Percentiles rank a stretch among this genome's conserved stretches.
phyloP scores from a whole-genome alignment of 2,888 invertebrate genomes.

The Cotesia congregata region DNA sequence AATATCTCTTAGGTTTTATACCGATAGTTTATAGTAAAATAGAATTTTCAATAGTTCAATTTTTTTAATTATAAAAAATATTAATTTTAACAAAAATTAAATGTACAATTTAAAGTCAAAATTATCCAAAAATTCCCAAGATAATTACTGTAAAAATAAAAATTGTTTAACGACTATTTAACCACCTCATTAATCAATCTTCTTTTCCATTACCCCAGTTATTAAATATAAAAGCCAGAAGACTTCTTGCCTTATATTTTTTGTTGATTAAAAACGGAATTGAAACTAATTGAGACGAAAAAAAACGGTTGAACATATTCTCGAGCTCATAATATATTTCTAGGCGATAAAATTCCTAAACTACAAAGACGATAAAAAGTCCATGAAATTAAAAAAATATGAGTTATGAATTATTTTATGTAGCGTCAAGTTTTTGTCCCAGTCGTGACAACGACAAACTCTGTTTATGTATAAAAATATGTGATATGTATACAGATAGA shows the following conservation, averaged over 20 bases:
- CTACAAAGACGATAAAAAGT: neutral
- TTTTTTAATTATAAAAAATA: too few relatives aligned
- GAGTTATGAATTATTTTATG: constrained; percentile 16
- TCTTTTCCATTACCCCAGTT: neutral
- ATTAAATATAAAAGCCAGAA: neutral
- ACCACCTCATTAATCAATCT: neutral
- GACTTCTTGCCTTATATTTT: neutral
- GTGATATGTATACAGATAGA: constrained; percentile 18
- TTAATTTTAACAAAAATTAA: too few relatives aligned
- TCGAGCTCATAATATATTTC: neutral
- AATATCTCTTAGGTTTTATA: too few relatives aligned
- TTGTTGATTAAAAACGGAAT: too few relatives aligned
- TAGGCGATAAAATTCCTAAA: neutral
- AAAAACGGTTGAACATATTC: neutral
- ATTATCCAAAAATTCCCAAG: too few relatives aligned
- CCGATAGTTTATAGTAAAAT: too few relatives aligned
- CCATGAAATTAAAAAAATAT: neutral
- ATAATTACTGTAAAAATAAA: neutral
- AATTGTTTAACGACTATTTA: neutral
- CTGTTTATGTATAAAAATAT: constrained; percentile 17
- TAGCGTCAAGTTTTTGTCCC: constrained; percentile 2
- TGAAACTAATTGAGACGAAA: neutral
- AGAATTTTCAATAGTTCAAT: too few relatives aligned
- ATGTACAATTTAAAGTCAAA: too few relatives aligned
- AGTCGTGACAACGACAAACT: neutral